These are phyloP conservation scores for Craniophora ligustri DNA, from an alignment of 2,888 invertebrate species.

Conservation along the genomic window DNA sequence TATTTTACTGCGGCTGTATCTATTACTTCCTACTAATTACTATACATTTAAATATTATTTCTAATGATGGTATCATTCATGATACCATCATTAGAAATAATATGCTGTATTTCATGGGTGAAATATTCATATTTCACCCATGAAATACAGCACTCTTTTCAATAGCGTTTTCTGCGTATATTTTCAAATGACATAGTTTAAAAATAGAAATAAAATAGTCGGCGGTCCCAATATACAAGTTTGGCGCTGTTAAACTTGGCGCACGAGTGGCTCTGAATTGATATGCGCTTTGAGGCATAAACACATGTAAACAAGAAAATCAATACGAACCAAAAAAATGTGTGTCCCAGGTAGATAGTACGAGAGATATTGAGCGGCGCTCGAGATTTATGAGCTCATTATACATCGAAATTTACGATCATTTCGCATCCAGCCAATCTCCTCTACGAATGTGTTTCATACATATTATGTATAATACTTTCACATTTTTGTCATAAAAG, in stretches of 20 bases:
- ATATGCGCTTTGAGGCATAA: slow-evolving; percentile 32
- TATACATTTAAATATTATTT: too few relatives aligned
- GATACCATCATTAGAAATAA: too few relatives aligned
- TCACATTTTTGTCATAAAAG: slow-evolving; percentile 40
- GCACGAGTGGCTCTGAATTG: slow-evolving; percentile 25
- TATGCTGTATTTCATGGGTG: too few relatives aligned
- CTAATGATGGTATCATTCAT: too few relatives aligned
- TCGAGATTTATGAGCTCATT: slow-evolving; percentile 52
- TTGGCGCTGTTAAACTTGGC: slow-evolving; percentile 11
- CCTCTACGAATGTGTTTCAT: slow-evolving; percentile 44
- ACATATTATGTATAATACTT: slow-evolving; percentile 38
- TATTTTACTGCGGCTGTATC: too few relatives aligned
- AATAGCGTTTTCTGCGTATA: neutral
- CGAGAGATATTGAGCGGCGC: slow-evolving; percentile 41
- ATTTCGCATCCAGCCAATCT: slow-evolving; percentile 50
- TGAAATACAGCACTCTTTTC: too few relatives aligned
- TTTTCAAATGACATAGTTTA: slow-evolving; percentile 10
- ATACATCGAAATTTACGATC: slow-evolving; percentile 56
- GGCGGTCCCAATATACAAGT: slow-evolving; percentile 15
- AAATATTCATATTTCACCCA: too few relatives aligned
- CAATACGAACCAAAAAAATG: slow-evolving; percentile 32
- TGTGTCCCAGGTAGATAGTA: slow-evolving; percentile 38
- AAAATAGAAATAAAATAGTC: too few relatives aligned
- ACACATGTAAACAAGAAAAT: slow-evolving; percentile 37
- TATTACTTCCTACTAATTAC: too few relatives aligned